These are phyloP conservation scores for Hypotaenidia philippensis DNA, from an alignment of 2,797 vertebrate species.

Conservation along the genomic window DNA sequence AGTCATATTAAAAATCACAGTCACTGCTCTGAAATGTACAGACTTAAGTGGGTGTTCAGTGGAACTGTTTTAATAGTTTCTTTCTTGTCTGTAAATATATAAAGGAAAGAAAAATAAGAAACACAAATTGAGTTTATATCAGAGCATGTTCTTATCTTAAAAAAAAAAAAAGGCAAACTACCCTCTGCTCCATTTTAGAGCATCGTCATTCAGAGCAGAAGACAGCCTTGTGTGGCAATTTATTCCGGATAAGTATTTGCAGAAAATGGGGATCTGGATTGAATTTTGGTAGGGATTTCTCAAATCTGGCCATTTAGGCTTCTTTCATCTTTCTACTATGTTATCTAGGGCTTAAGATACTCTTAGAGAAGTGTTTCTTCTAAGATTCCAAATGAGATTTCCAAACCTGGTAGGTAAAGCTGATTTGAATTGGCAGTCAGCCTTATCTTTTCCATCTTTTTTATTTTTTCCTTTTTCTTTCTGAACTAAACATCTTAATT, in stretches of 20 bases:
- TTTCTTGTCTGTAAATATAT: neutral
- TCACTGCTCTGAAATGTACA: neutral
- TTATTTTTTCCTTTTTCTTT: too few relatives aligned
- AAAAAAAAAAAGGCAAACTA: rapidly evolving
- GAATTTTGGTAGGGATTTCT: neutral
- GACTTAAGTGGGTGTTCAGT: neutral
- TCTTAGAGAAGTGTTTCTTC: neutral
- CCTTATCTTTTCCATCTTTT: too few relatives aligned
- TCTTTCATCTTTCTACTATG: neutral
- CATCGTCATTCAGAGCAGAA: neutral
- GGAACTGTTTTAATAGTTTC: neutral
- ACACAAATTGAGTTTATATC: neutral
- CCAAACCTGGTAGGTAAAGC: neutral
- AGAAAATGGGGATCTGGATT: neutral
- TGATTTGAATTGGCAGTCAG: neutral
- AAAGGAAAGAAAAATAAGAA: neutral
- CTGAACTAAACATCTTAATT: neutral
- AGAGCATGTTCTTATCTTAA: neutral
- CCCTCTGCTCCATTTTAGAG: neutral
- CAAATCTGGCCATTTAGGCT: neutral
- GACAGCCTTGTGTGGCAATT: neutral
- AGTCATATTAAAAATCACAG: neutral
- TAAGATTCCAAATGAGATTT: neutral
- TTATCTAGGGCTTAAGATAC: neutral
- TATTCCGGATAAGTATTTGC: neutral